A percentile compares a stretch with the other conserved stretches of the same genome.
Evolutionary conservation across 2,888 invertebrate species (phyloP).

Genomic region (Sthenelais limicola): DNA sequence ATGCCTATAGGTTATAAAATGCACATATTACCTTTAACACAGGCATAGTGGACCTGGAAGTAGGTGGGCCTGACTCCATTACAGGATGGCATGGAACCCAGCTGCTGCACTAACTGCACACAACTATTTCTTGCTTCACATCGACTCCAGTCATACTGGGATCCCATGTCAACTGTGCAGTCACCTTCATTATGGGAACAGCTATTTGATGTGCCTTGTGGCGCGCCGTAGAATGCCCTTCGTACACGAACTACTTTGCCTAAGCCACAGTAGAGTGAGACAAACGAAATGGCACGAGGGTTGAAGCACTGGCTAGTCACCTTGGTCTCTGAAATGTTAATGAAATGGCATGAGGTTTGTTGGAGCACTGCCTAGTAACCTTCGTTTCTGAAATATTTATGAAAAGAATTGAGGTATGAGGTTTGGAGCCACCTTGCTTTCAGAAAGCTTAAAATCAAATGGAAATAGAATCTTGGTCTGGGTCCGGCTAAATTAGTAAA

Average conservation of each 20-base stretch:
- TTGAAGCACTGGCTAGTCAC: conserved; percentile 43
- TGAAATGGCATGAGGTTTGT: background rate
- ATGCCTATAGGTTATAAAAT: too few species aligned
- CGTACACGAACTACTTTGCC: conserved; percentile 43
- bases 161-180: conserved; percentile 35
- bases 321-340: conserved; percentile 37
- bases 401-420: too few species aligned
- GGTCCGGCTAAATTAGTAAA: too few species aligned
- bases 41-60: conserved; percentile 46
- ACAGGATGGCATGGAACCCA: background rate
- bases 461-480: too few species aligned
- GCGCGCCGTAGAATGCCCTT: conserved; percentile 43
- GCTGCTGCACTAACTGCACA: conserved; percentile 41
- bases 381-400: background rate
- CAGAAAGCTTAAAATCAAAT: too few species aligned
- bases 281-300: conserved; percentile 38
- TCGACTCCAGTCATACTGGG: conserved; percentile 43
- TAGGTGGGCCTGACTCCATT: conserved; percentile 26
- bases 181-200: conserved; percentile 39
- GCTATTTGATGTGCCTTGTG: conserved; percentile 14
- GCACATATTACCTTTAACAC: conserved; percentile 44
- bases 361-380: background rate
- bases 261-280: conserved; percentile 47
- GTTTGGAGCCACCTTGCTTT: too few species aligned
- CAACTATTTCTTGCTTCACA: conserved; percentile 45